These are phyloP conservation scores for Cardiocondyla obscurior DNA, from an alignment of 1,140 invertebrate genomes.

Conservation along the genomic window DNA sequence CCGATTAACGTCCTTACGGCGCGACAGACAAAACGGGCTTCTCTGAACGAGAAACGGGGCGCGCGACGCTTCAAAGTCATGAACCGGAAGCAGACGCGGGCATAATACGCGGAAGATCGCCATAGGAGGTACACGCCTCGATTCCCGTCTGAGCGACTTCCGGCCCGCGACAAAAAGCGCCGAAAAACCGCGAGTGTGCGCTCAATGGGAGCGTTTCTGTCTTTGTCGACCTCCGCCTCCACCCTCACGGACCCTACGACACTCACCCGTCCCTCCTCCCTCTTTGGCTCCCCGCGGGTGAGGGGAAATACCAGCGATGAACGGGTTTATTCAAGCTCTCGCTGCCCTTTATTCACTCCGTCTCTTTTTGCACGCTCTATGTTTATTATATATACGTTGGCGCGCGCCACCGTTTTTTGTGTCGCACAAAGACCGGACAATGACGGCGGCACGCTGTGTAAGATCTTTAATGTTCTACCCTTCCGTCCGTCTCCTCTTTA, in stretches of 20 bases:
- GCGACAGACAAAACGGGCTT: slow-evolving; percentile 12
- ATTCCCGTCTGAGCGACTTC: slow-evolving; percentile 78
- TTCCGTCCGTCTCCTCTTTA: slow-evolving; percentile 4
- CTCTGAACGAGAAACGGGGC: not conserved
- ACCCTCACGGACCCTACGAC: slow-evolving; percentile 18
- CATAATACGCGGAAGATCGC: slow-evolving; percentile 49
- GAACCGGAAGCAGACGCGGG: slow-evolving; percentile 58
- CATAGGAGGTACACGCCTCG: slow-evolving; percentile 58
- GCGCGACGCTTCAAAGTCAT: slow-evolving; percentile 44
- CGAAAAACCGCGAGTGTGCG: slow-evolving; percentile 67
- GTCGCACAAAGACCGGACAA: slow-evolving; percentile 56
- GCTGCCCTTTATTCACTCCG: slow-evolving; percentile 56
- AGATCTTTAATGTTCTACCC: slow-evolving; percentile 47
- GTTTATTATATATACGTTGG: slow-evolving; percentile 68
- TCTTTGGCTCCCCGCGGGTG: not conserved
- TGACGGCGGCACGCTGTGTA: slow-evolving; percentile 59
- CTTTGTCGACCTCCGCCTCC: slow-evolving; percentile 46
- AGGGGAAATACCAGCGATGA: slow-evolving; percentile 52
- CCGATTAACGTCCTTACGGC: slow-evolving; percentile 26
- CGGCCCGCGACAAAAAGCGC: slow-evolving; percentile 74
- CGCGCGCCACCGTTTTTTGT: slow-evolving; percentile 70
- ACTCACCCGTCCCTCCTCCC: slow-evolving; percentile 49
- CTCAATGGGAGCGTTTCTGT: slow-evolving; percentile 63
- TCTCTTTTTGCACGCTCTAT: slow-evolving; percentile 55
- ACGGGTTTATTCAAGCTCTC: slow-evolving; percentile 70